Conservation (phyloP, 2,888 invertebrate genomes). For the Hybos culiciformis region DNA sequence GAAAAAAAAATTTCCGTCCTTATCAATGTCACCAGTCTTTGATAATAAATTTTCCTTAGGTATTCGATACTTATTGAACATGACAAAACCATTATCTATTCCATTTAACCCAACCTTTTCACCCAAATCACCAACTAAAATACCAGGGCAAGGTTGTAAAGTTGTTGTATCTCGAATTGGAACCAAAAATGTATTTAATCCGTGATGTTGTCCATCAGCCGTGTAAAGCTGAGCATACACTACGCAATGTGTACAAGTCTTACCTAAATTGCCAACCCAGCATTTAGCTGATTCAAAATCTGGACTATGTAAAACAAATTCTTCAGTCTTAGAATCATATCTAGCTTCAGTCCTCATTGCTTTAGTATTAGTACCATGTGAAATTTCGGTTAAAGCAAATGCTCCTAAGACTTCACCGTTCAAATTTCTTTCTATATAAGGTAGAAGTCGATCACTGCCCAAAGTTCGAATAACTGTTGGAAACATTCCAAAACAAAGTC, state of each 20-base stretch:
- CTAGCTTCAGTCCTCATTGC: conserved; percentile 77
- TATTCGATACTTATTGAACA: conserved; percentile 63
- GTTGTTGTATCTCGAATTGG: conserved; percentile 67
- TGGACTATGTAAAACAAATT: conserved; percentile 60
- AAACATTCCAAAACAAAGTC: conserved; percentile 53
- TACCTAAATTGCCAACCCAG: conserved; percentile 57
- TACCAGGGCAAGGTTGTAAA: conserved; percentile 56
- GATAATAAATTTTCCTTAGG: conserved; percentile 70
- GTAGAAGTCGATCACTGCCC: conserved; percentile 48
- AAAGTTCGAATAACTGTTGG: conserved; percentile 48
- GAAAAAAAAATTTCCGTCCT: conserved; percentile 67
- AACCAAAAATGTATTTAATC: conserved; percentile 79
- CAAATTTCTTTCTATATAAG: conserved; percentile 35
- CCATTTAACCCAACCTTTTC: conserved; percentile 85
- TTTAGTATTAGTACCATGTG: conserved; percentile 82
- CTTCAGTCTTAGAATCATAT: conserved; percentile 55
- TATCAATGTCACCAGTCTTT: conserved; percentile 72
- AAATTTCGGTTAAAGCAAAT: conserved; percentile 78
- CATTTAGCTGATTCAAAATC: conserved; percentile 66
- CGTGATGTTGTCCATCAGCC: conserved; percentile 63
- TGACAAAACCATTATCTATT: conserved; percentile 73
- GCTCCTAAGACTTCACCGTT: conserved; percentile 46
- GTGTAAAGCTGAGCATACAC: conserved; percentile 80
- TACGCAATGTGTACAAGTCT: conserved; percentile 71
- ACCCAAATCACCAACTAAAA: conserved; percentile 83